These are phyloP conservation scores for Craniophora ligustri DNA, from an alignment of 2,888 invertebrate genomes.

Conservation along the genomic window DNA sequence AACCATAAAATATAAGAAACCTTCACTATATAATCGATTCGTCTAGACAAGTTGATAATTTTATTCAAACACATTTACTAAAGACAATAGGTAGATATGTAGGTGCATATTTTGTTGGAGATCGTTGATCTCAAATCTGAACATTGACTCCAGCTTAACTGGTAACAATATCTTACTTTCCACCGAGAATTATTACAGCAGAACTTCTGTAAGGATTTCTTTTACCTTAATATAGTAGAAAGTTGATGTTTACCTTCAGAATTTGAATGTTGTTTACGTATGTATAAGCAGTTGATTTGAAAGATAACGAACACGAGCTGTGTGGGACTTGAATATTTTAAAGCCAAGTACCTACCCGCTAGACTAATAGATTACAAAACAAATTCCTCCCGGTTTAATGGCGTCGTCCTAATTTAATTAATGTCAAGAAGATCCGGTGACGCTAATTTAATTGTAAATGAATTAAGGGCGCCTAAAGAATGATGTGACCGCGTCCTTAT, in stretches of 20 bases:
- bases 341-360: constrained; percentile 1
- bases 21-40: constrained; percentile 50
- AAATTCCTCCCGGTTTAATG: constrained; percentile 74
- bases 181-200: constrained; percentile 31
- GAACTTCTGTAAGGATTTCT: constrained; percentile 30
- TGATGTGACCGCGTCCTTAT: constrained; percentile 63
- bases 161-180: constrained; percentile 29
- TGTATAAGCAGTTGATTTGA: constrained; percentile 20
- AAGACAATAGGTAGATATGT: constrained; percentile 32
- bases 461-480: constrained; percentile 77
- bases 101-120: constrained; percentile 46
- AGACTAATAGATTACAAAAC: constrained; percentile 72
- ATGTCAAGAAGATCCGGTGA: constrained; percentile 75
- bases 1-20: constrained; percentile 18
- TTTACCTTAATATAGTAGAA: constrained; percentile 29
- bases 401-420: constrained; percentile 79
- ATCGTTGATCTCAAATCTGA: constrained; percentile 44
- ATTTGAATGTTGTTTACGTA: constrained; percentile 18
- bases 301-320: constrained; percentile 10
- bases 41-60: constrained; percentile 61
- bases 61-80: constrained; percentile 37
- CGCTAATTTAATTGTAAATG: constrained; percentile 80
- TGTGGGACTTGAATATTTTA: constrained; percentile 5
- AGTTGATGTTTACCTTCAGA: constrained; percentile 33
- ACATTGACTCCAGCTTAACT: constrained; percentile 37